Evolutionary conservation across 2,113 vertebrate genomes (phyloP).

Genomic region (Caranx melampygus): DNA sequence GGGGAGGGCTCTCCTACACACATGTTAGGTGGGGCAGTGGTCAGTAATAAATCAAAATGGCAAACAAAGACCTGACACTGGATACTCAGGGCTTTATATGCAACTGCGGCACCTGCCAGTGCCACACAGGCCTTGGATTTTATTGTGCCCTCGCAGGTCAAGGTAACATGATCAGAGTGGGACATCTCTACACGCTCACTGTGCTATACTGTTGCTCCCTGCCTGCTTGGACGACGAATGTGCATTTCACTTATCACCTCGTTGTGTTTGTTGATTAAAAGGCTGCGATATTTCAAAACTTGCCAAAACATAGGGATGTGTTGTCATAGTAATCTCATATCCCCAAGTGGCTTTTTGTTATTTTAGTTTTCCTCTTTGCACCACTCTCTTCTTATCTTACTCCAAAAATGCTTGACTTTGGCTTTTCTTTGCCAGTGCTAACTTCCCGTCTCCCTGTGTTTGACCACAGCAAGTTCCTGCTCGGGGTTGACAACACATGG

Average conservation of each 20-base stretch:
- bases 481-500: constrained; percentile 68
- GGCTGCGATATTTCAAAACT: constrained; percentile 51
- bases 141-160: constrained; percentile 58
- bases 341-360: constrained; percentile 71
- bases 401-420: constrained; percentile 83
- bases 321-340: constrained; percentile 72
- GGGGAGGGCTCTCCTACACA: constrained; percentile 60
- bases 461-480: constrained; percentile 79
- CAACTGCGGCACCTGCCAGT: constrained; percentile 81
- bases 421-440: constrained; percentile 75
- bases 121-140: constrained; percentile 72
- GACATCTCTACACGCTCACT: constrained; percentile 22
- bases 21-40: constrained; percentile 75
- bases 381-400: constrained; percentile 82
- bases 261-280: constrained; percentile 64
- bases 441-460: constrained; percentile 72
- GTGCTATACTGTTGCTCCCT: constrained; percentile 13
- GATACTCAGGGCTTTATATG: constrained; percentile 63
- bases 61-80: constrained; percentile 80
- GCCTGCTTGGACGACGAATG: constrained; percentile 31
- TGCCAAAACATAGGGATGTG: constrained; percentile 57
- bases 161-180: constrained; percentile 40
- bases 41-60: constrained; percentile 82
- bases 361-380: constrained; percentile 82
- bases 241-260: constrained; percentile 66